Evolutionary conservation across 2,113 vertebrate species (phyloP).

Genomic region (Symphodus melops): DNA sequence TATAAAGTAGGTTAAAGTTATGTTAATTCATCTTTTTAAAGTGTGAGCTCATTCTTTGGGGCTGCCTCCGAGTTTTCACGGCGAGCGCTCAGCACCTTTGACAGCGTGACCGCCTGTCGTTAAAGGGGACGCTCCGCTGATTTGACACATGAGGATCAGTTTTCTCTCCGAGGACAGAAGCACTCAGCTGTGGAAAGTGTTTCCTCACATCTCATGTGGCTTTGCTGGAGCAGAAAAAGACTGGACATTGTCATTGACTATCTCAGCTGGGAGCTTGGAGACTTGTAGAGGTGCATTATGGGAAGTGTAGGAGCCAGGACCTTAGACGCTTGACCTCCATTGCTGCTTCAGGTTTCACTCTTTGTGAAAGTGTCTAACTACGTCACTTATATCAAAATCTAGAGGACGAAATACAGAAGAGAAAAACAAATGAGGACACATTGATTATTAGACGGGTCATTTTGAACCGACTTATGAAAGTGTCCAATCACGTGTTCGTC

Average conservation of each 20-base stretch:
- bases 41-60: slow-evolving; percentile 10
- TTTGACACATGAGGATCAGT: slow-evolving; percentile 48
- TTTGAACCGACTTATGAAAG: no score
- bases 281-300: background rate
- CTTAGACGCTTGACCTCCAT: slow-evolving; percentile 1
- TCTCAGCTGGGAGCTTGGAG: background rate
- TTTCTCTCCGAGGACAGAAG: slow-evolving; percentile 12
- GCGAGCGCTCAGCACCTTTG: slow-evolving; percentile 14
- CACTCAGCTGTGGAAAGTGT: slow-evolving; percentile 20
- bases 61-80: slow-evolving; percentile 26
- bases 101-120: slow-evolving; percentile 41
- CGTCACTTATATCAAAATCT: background rate
- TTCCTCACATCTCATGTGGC: slow-evolving; percentile 9
- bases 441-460: no score
- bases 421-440: no score
- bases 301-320: background rate
- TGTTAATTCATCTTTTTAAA: slow-evolving; percentile 2
- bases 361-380: background rate
- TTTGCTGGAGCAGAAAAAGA: slow-evolving; percentile 15
- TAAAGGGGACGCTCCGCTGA: slow-evolving; percentile 19
- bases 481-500: no score
- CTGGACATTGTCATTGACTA: background rate
- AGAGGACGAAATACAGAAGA: no score
- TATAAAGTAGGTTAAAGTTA: slow-evolving; percentile 37
- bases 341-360: background rate